Base-by-base conservation (phyloP, 2,797 vertebrate species). In the Acropternis orthonyx region DNA sequence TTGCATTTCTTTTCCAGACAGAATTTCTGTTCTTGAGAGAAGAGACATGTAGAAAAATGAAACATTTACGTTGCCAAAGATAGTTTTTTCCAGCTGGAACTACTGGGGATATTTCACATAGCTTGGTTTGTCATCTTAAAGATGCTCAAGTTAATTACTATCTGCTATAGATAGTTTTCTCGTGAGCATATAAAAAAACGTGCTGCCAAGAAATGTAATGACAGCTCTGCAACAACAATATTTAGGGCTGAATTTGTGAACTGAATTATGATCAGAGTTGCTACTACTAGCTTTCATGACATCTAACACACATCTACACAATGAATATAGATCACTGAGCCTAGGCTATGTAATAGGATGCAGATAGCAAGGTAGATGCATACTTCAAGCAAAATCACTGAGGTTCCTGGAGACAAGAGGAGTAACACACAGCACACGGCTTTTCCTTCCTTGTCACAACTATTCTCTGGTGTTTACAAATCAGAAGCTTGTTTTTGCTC, bases 211-310 rank as follows among this genome's bases (percentile, higher is more conserved):
- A 92, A 89, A 28, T 48, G n/a, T 41, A 74, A 77, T 62, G 92
- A 84, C 2, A 7, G 76, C 37, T 81, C 48, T 39, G 36, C 2
- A 3, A 89, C 52, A 92, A 77, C 61, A 95, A 85, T 68, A 91
- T 92, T 89, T 93, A 81, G 58, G 62, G 46, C 23, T 52, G 62
- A 72, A 48, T 85, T 85, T 89, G 73, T 89, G 89, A 76, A 48
- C 76, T 77, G 76, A 78, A 92, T 95, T 85, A 90, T 77, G 76
- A 95, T 93, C 84, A 68, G 37, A 61, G 32, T 68, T 92, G 58
- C 58, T 94, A 61, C 82, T 95, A 88, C 72, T 89, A 73, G 73
- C 46, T 88, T 91, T 85, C 49, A 39, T 77, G 41, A 82, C 74
- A 71, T 36, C 56, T 90, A 77, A 61, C 20, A 73, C 55, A 37